Evolutionary conservation across 2,113 vertebrate genomes (phyloP).

Genomic region (Montifringilla adamsi): DNA sequence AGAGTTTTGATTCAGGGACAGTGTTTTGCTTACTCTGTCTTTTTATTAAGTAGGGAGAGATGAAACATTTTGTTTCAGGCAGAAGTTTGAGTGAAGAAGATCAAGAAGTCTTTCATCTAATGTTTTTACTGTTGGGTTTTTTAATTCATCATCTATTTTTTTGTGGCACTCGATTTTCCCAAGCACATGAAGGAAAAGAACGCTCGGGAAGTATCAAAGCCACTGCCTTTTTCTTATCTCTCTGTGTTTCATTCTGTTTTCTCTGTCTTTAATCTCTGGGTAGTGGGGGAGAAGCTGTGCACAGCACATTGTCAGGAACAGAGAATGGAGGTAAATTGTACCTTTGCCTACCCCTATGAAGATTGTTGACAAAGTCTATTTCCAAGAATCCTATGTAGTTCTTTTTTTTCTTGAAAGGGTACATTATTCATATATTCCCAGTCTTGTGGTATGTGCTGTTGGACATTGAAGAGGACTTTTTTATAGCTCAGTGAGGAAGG

Average conservation of each 20-base stretch:
- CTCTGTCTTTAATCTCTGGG: constrained; percentile 17
- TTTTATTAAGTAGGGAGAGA: constrained; percentile 24
- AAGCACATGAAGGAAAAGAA: constrained; percentile 3
- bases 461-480: background rate
- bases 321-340: background rate
- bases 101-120: constrained; percentile 47
- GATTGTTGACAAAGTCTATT: constrained; percentile 13
- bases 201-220: constrained; percentile 43
- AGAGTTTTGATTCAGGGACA: background rate
- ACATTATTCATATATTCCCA: background rate
- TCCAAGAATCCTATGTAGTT: background rate
- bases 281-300: background rate
- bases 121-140: constrained; percentile 1
- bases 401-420: background rate
- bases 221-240: constrained; percentile 20
- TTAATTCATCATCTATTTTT: constrained; percentile 7
- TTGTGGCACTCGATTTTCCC: background rate
- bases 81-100: constrained; percentile 23
- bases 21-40: constrained; percentile 14
- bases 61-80: background rate
- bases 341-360: background rate
- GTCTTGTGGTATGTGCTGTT: background rate
- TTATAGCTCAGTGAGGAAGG: background rate
- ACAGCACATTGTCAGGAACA: background rate
- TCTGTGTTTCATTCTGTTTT: background rate